Evolutionary conservation across 2,113 vertebrate species (phyloP).

Genomic region (Lontra canadensis): DNA sequence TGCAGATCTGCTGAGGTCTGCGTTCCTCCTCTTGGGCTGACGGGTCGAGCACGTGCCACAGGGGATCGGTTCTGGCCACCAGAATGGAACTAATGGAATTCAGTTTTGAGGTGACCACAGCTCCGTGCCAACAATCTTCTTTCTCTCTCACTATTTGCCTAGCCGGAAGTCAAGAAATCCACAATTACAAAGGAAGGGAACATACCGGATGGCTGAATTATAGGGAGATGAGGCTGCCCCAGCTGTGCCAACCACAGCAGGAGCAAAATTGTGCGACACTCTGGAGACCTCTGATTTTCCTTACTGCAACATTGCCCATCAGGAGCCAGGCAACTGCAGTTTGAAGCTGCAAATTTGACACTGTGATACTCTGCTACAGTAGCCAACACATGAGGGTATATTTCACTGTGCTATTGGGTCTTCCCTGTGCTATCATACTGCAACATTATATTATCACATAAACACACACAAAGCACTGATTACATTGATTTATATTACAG

Average conservation of each 20-base stretch:
- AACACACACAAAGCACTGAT: too few relatives aligned
- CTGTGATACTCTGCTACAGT: not conserved
- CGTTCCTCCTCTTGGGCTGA: too few relatives aligned
- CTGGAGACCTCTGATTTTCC: not conserved
- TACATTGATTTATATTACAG: not conserved
- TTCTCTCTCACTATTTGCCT: not conserved
- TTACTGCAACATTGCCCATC: rapidly evolving
- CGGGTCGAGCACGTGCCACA: rapidly evolving
- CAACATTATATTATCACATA: too few relatives aligned
- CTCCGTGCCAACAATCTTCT: too few relatives aligned
- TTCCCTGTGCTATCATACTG: not conserved
- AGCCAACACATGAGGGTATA: rapidly evolving
- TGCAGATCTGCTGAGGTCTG: not conserved
- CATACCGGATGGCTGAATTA: rapidly evolving
- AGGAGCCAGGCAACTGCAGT: rapidly evolving
- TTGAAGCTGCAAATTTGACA: not conserved
- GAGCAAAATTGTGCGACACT: rapidly evolving
- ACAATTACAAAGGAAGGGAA: not conserved
- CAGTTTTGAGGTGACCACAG: not conserved
- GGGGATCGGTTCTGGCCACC: not conserved
- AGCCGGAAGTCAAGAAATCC: not conserved
- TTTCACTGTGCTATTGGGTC: not conserved
- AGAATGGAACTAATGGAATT: not conserved
- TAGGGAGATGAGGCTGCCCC: not conserved
- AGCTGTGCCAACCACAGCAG: rapidly evolving